Base-by-base conservation (phyloP, 2,797 vertebrate species). In the Sus cebifrons region DNA sequence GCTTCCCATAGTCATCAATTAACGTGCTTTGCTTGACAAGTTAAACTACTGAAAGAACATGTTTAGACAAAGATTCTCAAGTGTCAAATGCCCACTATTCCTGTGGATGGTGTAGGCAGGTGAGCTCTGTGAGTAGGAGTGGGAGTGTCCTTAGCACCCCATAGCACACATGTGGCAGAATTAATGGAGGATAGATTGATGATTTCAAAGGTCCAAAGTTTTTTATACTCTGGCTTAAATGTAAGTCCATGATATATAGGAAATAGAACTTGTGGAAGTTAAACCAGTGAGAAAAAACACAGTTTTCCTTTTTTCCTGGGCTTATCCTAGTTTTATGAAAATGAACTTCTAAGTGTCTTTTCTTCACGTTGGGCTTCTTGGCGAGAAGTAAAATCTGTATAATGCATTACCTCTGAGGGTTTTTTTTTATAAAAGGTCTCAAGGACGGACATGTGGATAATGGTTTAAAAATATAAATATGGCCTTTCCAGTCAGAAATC, bases 251-350 rank as follows among this genome's bases (percentile, higher is more conserved):
- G 87, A 94, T 73, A 64, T 91, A 91, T 84, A 93, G 93, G 95
- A 97, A 97, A 96, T 67, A 78, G 97, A 96, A 78, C 84, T 96
- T 91, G 8, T 4, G 83, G 15, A 97, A 87, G 85, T 93, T 95
- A 98, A 95, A 68, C 96, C 62, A 95, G 62, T 94, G 81, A 91
- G 93, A 90, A 89, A 96, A 97, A 91, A 11, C 54, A 95, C 17
- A 62, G 7, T 96, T 97, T 92, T 79, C 74, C 56, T 86, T 29
- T 86, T 86, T 20, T 87, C 70, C 58, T 93, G 23, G 90, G 79
- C 32, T 94, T 95, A 96, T 49, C 71, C n/a, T 91, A 82, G 95
- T 95, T 96, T 97, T 91, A 96, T 96, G 94, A 90, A 98, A 98
- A 96, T 94, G 71, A 97, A 96, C 94, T 95, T 91, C 95, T 94